phyloP scores from a whole-genome alignment of 2,888 invertebrate genomes.

The Mantis religiosa region DNA sequence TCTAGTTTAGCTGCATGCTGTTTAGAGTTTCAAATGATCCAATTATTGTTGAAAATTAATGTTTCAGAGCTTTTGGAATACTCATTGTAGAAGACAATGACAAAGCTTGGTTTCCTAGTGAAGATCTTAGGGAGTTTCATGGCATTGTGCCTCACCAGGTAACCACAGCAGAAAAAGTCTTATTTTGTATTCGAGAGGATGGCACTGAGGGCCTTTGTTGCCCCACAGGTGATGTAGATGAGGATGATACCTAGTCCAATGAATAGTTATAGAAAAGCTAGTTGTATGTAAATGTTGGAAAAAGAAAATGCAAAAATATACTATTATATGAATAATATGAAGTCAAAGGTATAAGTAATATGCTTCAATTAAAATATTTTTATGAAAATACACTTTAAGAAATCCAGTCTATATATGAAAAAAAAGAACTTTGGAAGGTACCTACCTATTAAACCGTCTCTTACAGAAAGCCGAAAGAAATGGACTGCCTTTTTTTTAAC shows the following conservation, averaged over 20 bases:
- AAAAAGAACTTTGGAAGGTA: not conserved
- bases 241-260: constrained; percentile 42
- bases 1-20: too few relatives aligned
- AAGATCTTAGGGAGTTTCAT: constrained; percentile 83
- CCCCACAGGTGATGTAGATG: constrained; percentile 58
- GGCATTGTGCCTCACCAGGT: constrained; percentile 82
- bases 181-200: constrained; percentile 81
- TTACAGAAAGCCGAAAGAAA: not conserved
- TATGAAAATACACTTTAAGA: not conserved
- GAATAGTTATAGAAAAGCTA: not conserved
- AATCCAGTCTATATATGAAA: not conserved
- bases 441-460: not conserved
- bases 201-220: constrained; percentile 81
- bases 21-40: too few relatives aligned
- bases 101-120: constrained; percentile 88
- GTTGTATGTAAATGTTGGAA: not conserved
- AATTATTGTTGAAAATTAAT: constrained; percentile 12
- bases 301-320: not conserved
- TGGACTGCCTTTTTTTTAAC: not conserved
- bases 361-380: not conserved
- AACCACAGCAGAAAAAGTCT: constrained; percentile 67
- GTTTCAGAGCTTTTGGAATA: constrained; percentile 69
- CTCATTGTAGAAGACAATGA: constrained; percentile 82
- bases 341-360: not conserved
- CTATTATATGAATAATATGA: not conserved